Evolutionary conservation across 1,140 invertebrate genomes (phyloP), one percentile per base, ranked within the genome.

Genomic region (Drosophila yakuba): DNA sequence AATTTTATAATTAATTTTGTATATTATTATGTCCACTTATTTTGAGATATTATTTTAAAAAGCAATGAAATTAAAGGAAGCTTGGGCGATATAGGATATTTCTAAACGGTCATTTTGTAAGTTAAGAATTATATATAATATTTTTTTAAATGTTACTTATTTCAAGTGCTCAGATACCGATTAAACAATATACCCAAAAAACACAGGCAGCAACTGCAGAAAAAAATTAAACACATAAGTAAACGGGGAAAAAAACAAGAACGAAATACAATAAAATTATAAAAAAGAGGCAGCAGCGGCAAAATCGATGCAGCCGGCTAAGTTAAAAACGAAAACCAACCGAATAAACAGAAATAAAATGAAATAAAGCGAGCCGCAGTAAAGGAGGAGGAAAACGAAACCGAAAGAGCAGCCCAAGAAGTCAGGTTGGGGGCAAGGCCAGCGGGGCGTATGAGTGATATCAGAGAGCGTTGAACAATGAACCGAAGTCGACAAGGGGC

Each of bases 181-280:
- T 11, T 36, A 32, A 10, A n/a, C 4, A 0, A 71, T 50, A 69
- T 58, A 36, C 67, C 28, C 48, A 0, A 6, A 8, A 28, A 4
- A 10, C 2, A 10, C 12, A 14, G 20, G n/a, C 23, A 63, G 45
- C 10, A 15, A 52, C 15, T 20, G 15, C 50, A 45, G 17, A 17
- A 81, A 74, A 74, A 84, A 84, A 86, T 86, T 86, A 82, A 85
- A 81, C 74, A 85, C 78, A 85, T 81, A 78, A 85, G 83, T 86
- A 86, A 85, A 58, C 43, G 62, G 64, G 64, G 36, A 59, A 68
- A 76, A 64, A 51, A 41, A 74, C 15, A 15, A 32, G 41, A 12
- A 67, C 28, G 20, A 59, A 51, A 58, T 77, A 88, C 56, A 86
- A 83, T 77, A 88, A 88, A 88, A 83, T 83, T 79, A 76, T 82